Conservation (phyloP, 2,888 invertebrate genomes). For the Acleris sparsana region DNA sequence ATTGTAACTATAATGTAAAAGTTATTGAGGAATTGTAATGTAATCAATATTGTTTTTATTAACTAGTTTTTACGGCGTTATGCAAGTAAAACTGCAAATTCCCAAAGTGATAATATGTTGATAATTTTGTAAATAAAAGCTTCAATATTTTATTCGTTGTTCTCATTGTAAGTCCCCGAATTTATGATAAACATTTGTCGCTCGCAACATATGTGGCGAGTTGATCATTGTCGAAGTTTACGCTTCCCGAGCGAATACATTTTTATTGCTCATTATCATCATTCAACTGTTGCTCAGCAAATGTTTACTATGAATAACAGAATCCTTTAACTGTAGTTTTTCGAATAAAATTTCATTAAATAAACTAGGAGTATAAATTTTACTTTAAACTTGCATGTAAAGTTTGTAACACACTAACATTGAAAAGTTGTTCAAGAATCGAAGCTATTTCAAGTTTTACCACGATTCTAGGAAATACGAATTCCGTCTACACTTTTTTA, state of each 20-base stretch:
- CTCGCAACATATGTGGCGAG: no score
- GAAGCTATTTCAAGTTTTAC: not conserved
- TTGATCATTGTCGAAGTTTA: no score
- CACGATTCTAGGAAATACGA: not conserved
- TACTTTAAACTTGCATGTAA: not conserved
- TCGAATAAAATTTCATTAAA: no score
- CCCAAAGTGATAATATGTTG: slow-evolving; percentile 84
- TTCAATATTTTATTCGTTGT: slow-evolving; percentile 75
- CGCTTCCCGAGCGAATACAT: no score
- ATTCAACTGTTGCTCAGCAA: no score
- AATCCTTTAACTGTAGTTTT: no score
- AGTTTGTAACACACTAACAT: not conserved
- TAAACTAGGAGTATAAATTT: not conserved
- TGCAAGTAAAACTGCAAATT: slow-evolving; percentile 81
- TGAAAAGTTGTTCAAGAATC: not conserved
- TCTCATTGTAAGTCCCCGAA: slow-evolving; percentile 42
- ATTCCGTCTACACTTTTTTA: no score
- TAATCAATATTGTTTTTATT: slow-evolving; percentile 73
- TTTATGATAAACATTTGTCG: not conserved
- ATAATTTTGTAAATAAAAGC: slow-evolving; percentile 84
- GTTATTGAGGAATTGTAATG: slow-evolving; percentile 74
- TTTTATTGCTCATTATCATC: no score
- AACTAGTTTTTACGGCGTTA: slow-evolving; percentile 73
- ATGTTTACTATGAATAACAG: no score
- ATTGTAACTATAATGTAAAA: slow-evolving; percentile 38